Percentiles rank a stretch among this genome's conserved stretches.
Evolutionary conservation across 2,888 invertebrate species (phyloP).

Genomic region (Ochlodes sylvanus): DNA sequence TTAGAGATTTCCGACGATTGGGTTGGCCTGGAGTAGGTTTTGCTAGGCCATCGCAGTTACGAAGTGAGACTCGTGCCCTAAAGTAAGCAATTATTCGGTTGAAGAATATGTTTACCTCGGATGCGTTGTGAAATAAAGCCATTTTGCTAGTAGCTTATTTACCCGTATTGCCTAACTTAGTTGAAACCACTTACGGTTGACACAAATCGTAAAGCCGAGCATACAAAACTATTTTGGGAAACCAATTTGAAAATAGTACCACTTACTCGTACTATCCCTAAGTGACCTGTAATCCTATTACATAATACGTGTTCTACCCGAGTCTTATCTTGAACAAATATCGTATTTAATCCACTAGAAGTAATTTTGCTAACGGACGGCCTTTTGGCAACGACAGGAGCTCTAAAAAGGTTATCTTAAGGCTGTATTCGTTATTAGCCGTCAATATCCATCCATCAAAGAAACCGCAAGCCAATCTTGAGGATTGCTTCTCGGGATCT

Average conservation of each 20-base stretch:
- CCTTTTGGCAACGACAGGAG: slow-evolving; percentile 16
- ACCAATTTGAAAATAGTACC: neutral
- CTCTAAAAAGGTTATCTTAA: slow-evolving; percentile 6
- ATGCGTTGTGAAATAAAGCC: too few relatives aligned
- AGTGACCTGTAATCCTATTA: too few relatives aligned
- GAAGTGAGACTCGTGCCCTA: too few relatives aligned
- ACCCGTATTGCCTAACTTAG: too few relatives aligned
- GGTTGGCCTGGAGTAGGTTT: too few relatives aligned
- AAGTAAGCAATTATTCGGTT: too few relatives aligned
- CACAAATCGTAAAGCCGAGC: too few relatives aligned
- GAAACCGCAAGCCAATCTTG: slow-evolving; percentile 8
- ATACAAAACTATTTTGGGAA: neutral
- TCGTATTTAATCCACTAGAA: slow-evolving; percentile 1
- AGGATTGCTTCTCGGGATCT: slow-evolving; percentile 18
- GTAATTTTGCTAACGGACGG: slow-evolving; percentile 27
- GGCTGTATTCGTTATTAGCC: slow-evolving; percentile 6
- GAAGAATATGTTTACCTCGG: too few relatives aligned
- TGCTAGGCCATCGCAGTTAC: too few relatives aligned
- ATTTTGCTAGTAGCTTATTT: too few relatives aligned
- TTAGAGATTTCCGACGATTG: too few relatives aligned
- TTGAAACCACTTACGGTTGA: too few relatives aligned
- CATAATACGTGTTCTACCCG: neutral
- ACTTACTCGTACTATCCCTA: neutral
- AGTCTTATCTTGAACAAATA: neutral
- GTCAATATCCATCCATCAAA: slow-evolving; percentile 29